Conservation (phyloP, 1,140 invertebrate species). For the Ceratosolen solmsi region DNA sequence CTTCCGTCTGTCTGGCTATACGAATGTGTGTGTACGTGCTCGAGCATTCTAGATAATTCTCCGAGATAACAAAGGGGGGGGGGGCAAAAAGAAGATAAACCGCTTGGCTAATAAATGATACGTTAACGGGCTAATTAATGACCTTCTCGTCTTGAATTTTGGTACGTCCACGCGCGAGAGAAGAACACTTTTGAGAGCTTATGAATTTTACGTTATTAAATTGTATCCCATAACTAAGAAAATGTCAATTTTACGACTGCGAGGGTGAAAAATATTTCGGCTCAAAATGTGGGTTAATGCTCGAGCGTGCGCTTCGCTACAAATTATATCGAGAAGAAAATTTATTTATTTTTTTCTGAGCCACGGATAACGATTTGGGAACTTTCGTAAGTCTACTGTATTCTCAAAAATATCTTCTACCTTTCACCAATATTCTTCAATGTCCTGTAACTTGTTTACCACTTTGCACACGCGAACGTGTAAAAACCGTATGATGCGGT, state of each 20-base stretch:
- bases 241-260: background rate
- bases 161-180: background rate
- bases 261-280: background rate
- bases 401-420: background rate
- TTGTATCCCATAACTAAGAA: background rate
- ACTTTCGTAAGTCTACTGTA: background rate
- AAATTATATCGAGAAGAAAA: background rate
- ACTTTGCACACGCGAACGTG: background rate
- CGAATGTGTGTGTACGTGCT: background rate
- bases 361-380: background rate
- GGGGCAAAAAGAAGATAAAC: background rate
- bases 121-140: background rate
- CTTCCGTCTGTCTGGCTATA: too few relatives aligned
- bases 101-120: background rate
- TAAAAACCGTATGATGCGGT: background rate
- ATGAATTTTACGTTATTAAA: background rate
- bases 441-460: background rate
- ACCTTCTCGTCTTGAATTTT: too few relatives aligned
- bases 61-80: background rate
- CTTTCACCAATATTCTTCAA: background rate
- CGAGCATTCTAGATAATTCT: background rate
- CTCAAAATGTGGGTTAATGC: background rate
- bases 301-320: background rate
- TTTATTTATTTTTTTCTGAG: background rate
- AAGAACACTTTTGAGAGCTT: background rate